Base-by-base conservation (phyloP, 2,888 invertebrate genomes). In the Periphyllus acericola region DNA sequence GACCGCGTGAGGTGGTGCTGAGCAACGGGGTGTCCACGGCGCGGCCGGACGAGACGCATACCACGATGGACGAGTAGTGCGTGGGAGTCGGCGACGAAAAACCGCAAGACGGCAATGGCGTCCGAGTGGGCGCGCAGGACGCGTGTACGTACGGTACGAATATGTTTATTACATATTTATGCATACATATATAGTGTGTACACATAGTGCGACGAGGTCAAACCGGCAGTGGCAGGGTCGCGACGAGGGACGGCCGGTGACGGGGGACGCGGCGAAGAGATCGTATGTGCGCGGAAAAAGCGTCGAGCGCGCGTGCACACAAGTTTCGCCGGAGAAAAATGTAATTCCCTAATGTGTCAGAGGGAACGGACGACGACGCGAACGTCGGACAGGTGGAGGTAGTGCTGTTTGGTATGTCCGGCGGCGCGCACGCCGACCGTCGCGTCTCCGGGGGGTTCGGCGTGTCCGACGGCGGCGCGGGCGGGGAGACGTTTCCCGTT, bases 351-450 rank as follows among this genome's bases (percentile, higher is more conserved):
- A 86, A 86, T 86, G 86, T 72, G 86, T 72, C 71, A 68, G 52
- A 29, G 68, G 83, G 36, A 72, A 88, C 89, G 89, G 72, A 85
- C 90, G 88, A 89, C n/a, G 89, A 79, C 89, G 90, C 91, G 89
- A 92, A 91, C 90, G 95, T 95, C 91, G 95, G 95, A 95, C 95
- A 95, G 92, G 95, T 95, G 55, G 19, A 32, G 76, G 84, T 17
- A 60, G 36, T 36, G 79, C 80, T 74, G 80, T 87, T 87, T 87
- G 79, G 86, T 80, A 87, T 87, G 86, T 87, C 86, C 86, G 74
- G 86, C 80, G 71, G 83, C 71, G 79, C 72, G 46, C 68, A 36
- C 52, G 60, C 11, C 19, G 32, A 19, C 34, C 71, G 68, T 40
- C 55, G 21, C 46, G 85, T 85, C 83, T 60, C 83, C 29, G 68